Evolutionary conservation across 2,113 vertebrate genomes (phyloP), one percentile per base, ranked within the genome.

Genomic region (Charina bottae): DNA sequence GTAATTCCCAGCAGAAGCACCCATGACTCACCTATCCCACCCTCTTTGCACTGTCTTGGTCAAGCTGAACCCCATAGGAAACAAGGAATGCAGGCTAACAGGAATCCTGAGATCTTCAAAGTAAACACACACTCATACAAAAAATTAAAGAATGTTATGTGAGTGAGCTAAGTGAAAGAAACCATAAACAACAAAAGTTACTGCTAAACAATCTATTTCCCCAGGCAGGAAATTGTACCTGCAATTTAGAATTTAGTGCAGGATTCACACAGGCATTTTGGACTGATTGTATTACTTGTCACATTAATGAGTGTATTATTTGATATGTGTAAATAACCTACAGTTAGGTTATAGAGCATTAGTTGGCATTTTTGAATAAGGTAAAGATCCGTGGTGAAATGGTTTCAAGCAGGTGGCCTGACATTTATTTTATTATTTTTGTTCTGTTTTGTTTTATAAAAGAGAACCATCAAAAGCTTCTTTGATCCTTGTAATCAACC

Each of bases 251-350:
- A 53, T 11, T 13, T 15, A 88, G 37, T 88, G 37, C 37, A 89
- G 59, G 64, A 2, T 89, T 78, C 88, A 54, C 3, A 21, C 4
- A n/a, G 24, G 13, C 54, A 83, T 58, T 58, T 83, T 42, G 6
- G 53, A 58, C 23, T 58, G n/a, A 56, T 42, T 59, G 24, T 83
- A 33, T 58, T 56, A 33, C 2, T 13, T 54, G 12, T 9, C 46
- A 89, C 8, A 33, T 54, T 64, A 13, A 54, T 26, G 55, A 85
- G 15, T 13, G 26, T 28, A 10, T n/a, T 54, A 68, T 68, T 68
- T 68, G 64, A 21, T 89, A 60, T 89, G 13, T 78, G 64, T 83
- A 83, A 72, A 56, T 26, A 90, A 90, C 23, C 89, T 60, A 23
- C 49, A 54, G 42, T 78, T 89, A 56, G 33, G 37, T 83, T 83